These are phyloP conservation scores for Erynnis tages DNA, from an alignment of 2,888 invertebrate genomes.

Conservation along the genomic window DNA sequence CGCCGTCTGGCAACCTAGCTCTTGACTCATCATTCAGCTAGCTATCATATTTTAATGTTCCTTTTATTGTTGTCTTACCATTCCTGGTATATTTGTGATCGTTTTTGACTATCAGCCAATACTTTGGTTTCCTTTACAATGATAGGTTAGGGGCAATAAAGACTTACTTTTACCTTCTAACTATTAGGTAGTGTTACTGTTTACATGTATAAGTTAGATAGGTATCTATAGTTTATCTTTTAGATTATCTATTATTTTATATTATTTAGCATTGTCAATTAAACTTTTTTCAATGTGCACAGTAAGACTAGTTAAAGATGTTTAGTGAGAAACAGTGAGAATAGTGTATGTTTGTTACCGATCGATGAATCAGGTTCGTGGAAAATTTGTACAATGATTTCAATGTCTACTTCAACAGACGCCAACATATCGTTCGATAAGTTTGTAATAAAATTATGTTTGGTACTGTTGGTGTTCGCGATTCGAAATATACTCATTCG, in stretches of 20 bases:
- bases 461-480: conserved; percentile 38
- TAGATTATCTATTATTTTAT: too few species aligned
- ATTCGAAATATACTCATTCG: conserved; percentile 48
- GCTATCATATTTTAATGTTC: conserved; percentile 12
- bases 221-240: too few species aligned
- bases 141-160: too few species aligned
- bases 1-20: conserved; percentile 10
- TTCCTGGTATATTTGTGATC: background rate
- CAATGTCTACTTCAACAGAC: conserved; percentile 50
- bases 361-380: conserved; percentile 39
- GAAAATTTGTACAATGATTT: conserved; percentile 49
- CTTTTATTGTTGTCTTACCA: conserved; percentile 6
- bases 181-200: too few species aligned
- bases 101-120: background rate
- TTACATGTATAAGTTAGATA: too few species aligned
- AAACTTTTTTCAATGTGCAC: too few species aligned
- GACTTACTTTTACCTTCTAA: too few species aligned
- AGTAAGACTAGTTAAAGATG: too few species aligned
- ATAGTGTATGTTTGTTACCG: conserved; percentile 41
- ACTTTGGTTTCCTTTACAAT: too few species aligned
- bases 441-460: conserved; percentile 25
- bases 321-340: background rate
- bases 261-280: too few species aligned
- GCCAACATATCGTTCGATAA: conserved; percentile 39
- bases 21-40: conserved; percentile 14